Conservation (phyloP, 92 coral and sea anemone genomes). For the Phymanthus crucifer region DNA sequence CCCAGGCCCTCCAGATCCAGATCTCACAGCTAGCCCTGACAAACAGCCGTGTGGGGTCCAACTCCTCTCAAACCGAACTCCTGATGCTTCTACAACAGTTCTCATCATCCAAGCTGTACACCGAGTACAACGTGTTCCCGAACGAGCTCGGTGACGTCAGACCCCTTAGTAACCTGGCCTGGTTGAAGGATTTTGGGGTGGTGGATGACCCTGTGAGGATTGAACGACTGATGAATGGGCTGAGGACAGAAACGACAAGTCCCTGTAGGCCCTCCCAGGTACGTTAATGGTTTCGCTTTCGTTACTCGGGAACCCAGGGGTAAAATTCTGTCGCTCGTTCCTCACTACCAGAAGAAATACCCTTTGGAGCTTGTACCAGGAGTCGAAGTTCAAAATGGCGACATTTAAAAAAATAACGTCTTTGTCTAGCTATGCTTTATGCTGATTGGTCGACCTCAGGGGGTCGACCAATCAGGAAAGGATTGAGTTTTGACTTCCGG, state of each 20-base stretch:
- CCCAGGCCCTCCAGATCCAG: conserved; percentile 95
- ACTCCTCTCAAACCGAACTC: conserved; percentile 84
- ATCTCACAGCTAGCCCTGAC: conserved; percentile 83
- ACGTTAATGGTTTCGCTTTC: not conserved
- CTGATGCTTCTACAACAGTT: conserved; percentile 78
- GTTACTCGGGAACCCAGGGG: no score
- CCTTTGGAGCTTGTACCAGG: no score
- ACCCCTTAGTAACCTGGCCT: conserved; percentile 81
- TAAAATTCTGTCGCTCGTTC: no score
- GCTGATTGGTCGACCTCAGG: no score
- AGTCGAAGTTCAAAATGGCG: no score
- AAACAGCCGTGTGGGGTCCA: conserved; percentile 84
- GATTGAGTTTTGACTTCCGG: no score
- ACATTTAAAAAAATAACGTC: no score
- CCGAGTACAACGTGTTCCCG: conserved; percentile 67
- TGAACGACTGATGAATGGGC: conserved; percentile 60
- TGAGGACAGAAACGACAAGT: conserved; percentile 38
- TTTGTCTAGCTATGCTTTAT: no score
- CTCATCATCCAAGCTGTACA: conserved; percentile 60
- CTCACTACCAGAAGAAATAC: no score
- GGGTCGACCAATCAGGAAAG: no score
- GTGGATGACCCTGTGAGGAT: conserved; percentile 52
- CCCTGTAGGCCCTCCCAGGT: conserved; percentile 73
- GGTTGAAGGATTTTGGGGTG: conserved; percentile 90
- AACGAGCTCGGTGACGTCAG: conserved; percentile 64